Base-by-base conservation (phyloP, 2,113 vertebrate species). In the Microcebus griseorufus region DNA sequence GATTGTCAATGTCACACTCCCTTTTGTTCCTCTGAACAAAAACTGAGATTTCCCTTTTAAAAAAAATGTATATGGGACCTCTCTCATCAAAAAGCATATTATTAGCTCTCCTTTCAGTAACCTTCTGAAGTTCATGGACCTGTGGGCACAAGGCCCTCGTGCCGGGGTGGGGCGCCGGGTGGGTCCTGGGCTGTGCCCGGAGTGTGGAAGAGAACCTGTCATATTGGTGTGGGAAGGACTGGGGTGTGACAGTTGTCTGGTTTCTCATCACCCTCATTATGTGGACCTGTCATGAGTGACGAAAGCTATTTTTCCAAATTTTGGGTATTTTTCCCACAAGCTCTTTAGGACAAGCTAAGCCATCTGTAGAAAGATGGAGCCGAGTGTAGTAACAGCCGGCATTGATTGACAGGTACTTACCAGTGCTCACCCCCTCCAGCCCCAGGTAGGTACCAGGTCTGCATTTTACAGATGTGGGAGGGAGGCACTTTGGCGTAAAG, bases 391-490 rank as follows among this genome's bases (percentile, higher is more conserved):
- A 27, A 42, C 42, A 65, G 51, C 55, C 67, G 45, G 42, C 18
- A 14, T 32, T 55, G 65, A 18, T 5, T 3, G 45, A 45, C 34
- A 20, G n/a, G 2, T 37, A n/a, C 27, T 53, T n/a, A 29, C 34
- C 11, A 9, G 9, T 60, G 42, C 67, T 45, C 7, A 6, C 0
- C 0, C 6, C 22, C 10, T 7, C 32, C 58, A 2, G 5, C 32
- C 58, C 73, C 3, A 29, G 32, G 53, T 5, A 17, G 23, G 9
- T 3, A 4, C 25, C 12, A 6, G 32, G 1, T 51, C 34, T 89
- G 45, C 37, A 23, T 53, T 51, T 29, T 3, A 27, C 22, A 11
- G 32, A 60, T 34, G 60, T 13, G 27, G 37, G 37, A 25, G 17
- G 1, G 5, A 51, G 75, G 17, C 22, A 1, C 18, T 55, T 58